Base-by-base conservation (phyloP, 2,113 vertebrate genomes). In the Vireo altiloquus region DNA sequence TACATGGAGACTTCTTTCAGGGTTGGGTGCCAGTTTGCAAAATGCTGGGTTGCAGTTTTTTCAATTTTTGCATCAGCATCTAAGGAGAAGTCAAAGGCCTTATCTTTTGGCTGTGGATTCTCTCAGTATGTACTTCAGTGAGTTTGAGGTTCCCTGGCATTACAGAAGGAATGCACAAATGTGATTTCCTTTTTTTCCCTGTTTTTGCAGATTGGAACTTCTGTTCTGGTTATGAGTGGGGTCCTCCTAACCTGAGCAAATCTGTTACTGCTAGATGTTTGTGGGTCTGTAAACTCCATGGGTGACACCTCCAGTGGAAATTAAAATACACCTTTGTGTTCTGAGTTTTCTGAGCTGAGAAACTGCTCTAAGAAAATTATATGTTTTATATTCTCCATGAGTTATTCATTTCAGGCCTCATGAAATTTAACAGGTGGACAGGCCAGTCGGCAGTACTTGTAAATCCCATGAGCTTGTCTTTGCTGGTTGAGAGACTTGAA, bases 391-490 rank as follows among this genome's bases (percentile, higher is more conserved):
- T 92, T 96, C 69, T 94, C 27, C 33, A 15, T 77, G 44, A 94
- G 52, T 94, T 87, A 71, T 68, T 96, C 77, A 87, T 95, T 95
- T 96, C 89, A 94, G 81, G 87, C 80, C 50, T 96, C 80, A 76
- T 91, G 83, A 95, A 94, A 71, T 94, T 87, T 60, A 91, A 84
- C 87, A 68, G 53, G 40, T 70, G 71, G 77, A 82, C 52, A 91
- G 69, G n/a, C 75, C n/a, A 22, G 54, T 69, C 1, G 0, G 47
- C 52, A 78, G 69, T 56, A 44, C 65, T 64, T 66, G 17, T 46
- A 52, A 78, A 94, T 49, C n/a, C 52, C 1, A 0, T 13, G 68
- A 93, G 57, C 57, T 79, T 54, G 52, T 49, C 68, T 71, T 87
- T 64, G 59, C 65, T 75, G 72, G 35, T 47, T 30, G 18, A 74